Conservation (phyloP, 2,888 invertebrate genomes). For the Portevinia maculata region DNA sequence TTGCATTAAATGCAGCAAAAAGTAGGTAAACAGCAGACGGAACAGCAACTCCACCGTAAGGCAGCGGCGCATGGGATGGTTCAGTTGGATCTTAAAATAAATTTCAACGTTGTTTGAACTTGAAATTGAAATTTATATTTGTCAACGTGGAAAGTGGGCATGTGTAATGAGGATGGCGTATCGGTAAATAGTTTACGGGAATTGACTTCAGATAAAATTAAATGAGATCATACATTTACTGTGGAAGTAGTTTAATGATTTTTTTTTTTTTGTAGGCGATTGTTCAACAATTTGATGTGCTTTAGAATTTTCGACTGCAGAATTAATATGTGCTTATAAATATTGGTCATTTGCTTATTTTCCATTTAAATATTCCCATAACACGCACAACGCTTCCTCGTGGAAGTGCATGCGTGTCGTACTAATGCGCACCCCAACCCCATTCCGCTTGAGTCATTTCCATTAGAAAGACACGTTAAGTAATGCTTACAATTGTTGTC, state of each 20-base stretch:
- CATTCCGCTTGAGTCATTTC: slow-evolving; percentile 12
- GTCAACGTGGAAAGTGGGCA: slow-evolving; percentile 37
- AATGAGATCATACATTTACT: slow-evolving; percentile 9
- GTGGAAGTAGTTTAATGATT: background rate
- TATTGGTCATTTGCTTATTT: background rate
- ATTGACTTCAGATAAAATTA: slow-evolving; percentile 15
- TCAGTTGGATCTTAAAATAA: slow-evolving; percentile 55
- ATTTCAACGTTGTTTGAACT: slow-evolving; percentile 67
- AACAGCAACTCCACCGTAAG: slow-evolving; percentile 38
- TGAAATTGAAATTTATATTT: slow-evolving; percentile 66
- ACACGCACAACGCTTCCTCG: background rate
- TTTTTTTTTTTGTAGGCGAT: background rate
- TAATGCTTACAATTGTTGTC: slow-evolving; percentile 17
- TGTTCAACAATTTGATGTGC: slow-evolving; percentile 1
- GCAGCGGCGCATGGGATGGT: slow-evolving; percentile 18
- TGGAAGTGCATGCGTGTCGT: slow-evolving; percentile 31
- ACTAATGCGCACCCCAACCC: slow-evolving; percentile 5
- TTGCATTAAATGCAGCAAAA: slow-evolving; percentile 45
- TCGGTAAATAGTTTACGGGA: slow-evolving; percentile 34
- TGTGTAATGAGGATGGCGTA: slow-evolving; percentile 48
- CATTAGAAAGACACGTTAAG: slow-evolving; percentile 16
- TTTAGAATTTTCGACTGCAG: background rate
- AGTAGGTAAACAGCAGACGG: background rate
- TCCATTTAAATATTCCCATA: no score
- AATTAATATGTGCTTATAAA: background rate